Percentiles rank a stretch among this genome's conserved stretches.
Evolutionary conservation across 2,888 invertebrate genomes (phyloP).

Genomic region (Rhingia campestris): DNA sequence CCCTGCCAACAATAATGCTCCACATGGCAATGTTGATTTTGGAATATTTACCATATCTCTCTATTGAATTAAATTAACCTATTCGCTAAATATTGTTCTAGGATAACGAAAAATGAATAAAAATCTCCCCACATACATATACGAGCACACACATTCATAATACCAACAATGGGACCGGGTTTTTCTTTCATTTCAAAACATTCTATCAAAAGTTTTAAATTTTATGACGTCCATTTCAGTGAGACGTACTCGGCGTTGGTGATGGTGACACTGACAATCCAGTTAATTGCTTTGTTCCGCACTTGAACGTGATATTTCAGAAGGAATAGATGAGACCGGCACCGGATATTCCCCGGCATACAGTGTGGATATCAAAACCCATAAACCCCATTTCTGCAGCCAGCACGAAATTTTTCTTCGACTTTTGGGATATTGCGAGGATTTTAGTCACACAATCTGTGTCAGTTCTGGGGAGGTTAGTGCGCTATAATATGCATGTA

Average conservation of each 20-base stretch:
- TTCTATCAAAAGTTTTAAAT: background rate
- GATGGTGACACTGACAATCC: slow-evolving; percentile 36
- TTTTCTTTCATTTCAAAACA: background rate
- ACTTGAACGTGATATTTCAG: slow-evolving; percentile 56
- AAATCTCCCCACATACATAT: background rate
- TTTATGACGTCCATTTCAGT: slow-evolving; percentile 5
- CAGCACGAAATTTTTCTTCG: slow-evolving; percentile 46
- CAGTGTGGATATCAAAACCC: slow-evolving; percentile 27
- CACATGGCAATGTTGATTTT: slow-evolving; percentile 22
- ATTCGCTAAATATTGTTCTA: slow-evolving; percentile 12
- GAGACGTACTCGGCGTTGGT: slow-evolving; percentile 1
- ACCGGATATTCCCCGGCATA: slow-evolving; percentile 14
- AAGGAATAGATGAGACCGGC: slow-evolving; percentile 14
- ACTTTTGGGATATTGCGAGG: slow-evolving; percentile 49
- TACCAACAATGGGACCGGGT: background rate
- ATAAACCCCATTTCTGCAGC: slow-evolving; percentile 30
- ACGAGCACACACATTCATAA: background rate
- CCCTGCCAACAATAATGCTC: background rate
- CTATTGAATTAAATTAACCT: slow-evolving; percentile 35
- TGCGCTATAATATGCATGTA: background rate
- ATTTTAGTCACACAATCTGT: slow-evolving; percentile 48
- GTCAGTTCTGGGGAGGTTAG: slow-evolving; percentile 9
- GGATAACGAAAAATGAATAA: background rate
- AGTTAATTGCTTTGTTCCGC: slow-evolving; percentile 61
- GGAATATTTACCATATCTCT: slow-evolving; percentile 16